Conservation (phyloP, 1,140 invertebrate species). For the Coelopa frigida region DNA sequence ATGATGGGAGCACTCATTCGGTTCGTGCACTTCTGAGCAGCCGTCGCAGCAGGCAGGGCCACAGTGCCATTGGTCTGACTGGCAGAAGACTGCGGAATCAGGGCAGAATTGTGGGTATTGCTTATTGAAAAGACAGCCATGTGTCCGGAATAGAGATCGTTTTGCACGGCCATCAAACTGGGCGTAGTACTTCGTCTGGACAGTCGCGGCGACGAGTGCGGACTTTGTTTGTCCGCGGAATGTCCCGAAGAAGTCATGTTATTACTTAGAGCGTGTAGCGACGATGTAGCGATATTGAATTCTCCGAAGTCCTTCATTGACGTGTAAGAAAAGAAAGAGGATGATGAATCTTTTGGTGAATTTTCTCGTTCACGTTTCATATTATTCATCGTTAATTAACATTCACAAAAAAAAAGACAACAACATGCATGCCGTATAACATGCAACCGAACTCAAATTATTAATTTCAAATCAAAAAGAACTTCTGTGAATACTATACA, state of each 20-base stretch:
- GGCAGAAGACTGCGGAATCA: neutral
- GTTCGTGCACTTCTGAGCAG: conserved; percentile 31
- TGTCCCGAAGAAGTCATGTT: conserved; percentile 26
- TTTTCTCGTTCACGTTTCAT: too few relatives aligned
- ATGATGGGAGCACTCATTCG: conserved; percentile 41
- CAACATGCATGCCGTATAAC: too few relatives aligned
- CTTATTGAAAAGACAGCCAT: conserved; percentile 8
- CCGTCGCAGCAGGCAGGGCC: conserved; percentile 2
- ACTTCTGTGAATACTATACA: too few relatives aligned
- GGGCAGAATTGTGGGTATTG: neutral
- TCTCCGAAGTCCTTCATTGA: conserved; percentile 50
- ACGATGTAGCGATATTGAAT: conserved; percentile 55
- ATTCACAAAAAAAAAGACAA: too few relatives aligned
- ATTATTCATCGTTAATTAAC: too few relatives aligned
- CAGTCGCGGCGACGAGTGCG: conserved; percentile 40
- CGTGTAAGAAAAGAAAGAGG: conserved; percentile 6
- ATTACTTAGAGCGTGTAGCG: conserved; percentile 49
- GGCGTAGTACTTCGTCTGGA: conserved; percentile 39
- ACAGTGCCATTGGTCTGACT: too few relatives aligned
- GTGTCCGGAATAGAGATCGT: conserved; percentile 37
- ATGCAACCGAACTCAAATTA: too few relatives aligned
- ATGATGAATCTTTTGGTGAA: too few relatives aligned
- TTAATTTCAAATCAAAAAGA: too few relatives aligned
- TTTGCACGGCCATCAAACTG: conserved; percentile 40
- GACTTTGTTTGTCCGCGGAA: conserved; percentile 41